These are phyloP conservation scores for Globodera rostochiensis DNA, from an alignment of 1,140 invertebrate genomes.

Conservation along the genomic window DNA sequence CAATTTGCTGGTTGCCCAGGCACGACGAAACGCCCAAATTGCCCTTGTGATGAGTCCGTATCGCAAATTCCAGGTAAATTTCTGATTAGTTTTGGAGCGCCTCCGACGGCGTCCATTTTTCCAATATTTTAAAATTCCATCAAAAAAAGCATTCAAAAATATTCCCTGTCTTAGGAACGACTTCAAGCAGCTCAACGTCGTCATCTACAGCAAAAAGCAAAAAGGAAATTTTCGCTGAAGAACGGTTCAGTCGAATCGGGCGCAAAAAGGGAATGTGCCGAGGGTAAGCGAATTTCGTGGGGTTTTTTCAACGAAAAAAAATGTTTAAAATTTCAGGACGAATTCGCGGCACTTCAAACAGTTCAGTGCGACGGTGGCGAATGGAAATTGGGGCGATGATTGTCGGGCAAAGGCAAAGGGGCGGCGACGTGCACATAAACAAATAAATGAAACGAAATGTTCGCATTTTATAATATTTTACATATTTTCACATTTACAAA, in stretches of 20 bases:
- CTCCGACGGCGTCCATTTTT: no score
- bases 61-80: conserved; percentile 22
- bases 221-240: conserved; percentile 10
- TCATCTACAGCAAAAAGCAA: background rate
- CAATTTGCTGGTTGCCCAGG: background rate
- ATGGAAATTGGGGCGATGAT: background rate
- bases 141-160: background rate
- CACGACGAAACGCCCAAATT: conserved; percentile 4
- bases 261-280: background rate
- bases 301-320: background rate
- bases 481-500: no score
- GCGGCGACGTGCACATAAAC: background rate
- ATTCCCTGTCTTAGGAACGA: conserved; percentile 7
- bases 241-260: conserved; percentile 3
- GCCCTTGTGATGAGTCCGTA: conserved; percentile 1
- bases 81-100: no score
- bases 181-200: conserved; percentile 12
- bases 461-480: no score
- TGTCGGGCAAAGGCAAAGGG: background rate
- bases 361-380: background rate
- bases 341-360: background rate
- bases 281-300: background rate
- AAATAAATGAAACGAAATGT: background rate
- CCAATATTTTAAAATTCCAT: no score
- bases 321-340: background rate